Percentiles rank a stretch among this genome's conserved stretches.
Conservation (phyloP, 30 jellyfish, hydroid and myxozoan species). For the Hydra vulgaris region DNA sequence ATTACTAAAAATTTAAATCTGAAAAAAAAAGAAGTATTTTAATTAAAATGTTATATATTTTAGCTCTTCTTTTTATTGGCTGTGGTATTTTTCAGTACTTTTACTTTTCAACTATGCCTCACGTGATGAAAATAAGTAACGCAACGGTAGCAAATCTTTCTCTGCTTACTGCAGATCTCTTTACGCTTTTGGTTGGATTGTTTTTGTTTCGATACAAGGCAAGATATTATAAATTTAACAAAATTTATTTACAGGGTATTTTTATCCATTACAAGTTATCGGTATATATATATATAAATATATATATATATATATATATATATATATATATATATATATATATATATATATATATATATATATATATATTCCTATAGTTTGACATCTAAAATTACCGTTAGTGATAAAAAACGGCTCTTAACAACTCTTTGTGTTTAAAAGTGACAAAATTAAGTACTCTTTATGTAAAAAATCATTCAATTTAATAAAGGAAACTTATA, state of each 20-base stretch:
- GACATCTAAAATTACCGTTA: too few species aligned
- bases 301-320: too few species aligned
- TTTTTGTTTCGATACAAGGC: slow-evolving; percentile 79
- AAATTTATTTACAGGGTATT: not conserved
- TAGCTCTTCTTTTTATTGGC: slow-evolving; percentile 52
- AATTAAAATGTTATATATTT: too few species aligned
- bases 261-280: not conserved
- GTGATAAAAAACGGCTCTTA: too few species aligned
- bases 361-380: too few species aligned
- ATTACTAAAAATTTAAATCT: not conserved
- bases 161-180: slow-evolving; percentile 80
- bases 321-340: too few species aligned
- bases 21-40: not conserved
- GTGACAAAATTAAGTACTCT: too few species aligned
- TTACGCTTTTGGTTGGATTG: slow-evolving; percentile 80
- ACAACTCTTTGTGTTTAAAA: too few species aligned
- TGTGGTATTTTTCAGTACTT: slow-evolving; percentile 63
- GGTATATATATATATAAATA: too few species aligned
- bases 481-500: too few species aligned
- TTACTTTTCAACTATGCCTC: slow-evolving; percentile 80
- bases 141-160: slow-evolving; percentile 95
- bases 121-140: slow-evolving; percentile 81
- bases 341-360: too few species aligned
- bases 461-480: too few species aligned
- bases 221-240: not conserved